These are phyloP conservation scores for Hirudinaria manillensis DNA, from an alignment of 2,888 invertebrate genomes.

Conservation along the genomic window DNA sequence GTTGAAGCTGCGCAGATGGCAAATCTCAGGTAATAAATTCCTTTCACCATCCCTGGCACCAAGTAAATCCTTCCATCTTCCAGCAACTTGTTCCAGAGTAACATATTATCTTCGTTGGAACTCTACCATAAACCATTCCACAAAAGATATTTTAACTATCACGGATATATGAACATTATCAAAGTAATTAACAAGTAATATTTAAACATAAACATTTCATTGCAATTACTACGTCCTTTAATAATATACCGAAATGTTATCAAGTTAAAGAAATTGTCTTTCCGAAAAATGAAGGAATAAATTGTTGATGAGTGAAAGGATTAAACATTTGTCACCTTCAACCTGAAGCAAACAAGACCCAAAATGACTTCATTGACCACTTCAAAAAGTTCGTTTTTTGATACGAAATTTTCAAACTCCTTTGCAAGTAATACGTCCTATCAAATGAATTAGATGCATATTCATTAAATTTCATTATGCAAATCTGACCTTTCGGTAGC, in stretches of 20 bases:
- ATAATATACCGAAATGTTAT: too few relatives aligned
- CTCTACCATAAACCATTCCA: slow-evolving; percentile 21
- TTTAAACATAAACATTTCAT: too few relatives aligned
- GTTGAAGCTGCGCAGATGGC: slow-evolving; percentile 77
- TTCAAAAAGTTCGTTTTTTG: slow-evolving; percentile 71
- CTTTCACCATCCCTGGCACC: slow-evolving; percentile 80
- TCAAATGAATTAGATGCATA: slow-evolving; percentile 34
- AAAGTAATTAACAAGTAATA: background rate
- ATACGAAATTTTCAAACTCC: slow-evolving; percentile 69
- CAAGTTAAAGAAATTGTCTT: too few relatives aligned
- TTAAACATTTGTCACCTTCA: slow-evolving; percentile 58
- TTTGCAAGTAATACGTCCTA: slow-evolving; percentile 64
- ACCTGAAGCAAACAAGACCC: slow-evolving; percentile 83
- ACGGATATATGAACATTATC: background rate
- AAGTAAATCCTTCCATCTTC: slow-evolving; percentile 82
- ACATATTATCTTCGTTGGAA: slow-evolving; percentile 14
- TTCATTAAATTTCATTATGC: background rate
- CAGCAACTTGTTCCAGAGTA: slow-evolving; percentile 74
- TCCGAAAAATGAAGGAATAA: too few relatives aligned
- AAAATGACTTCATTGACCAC: slow-evolving; percentile 73
- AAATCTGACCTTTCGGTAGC: too few relatives aligned
- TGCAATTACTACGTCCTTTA: too few relatives aligned
- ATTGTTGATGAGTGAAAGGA: too few relatives aligned
- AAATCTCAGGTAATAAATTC: slow-evolving; percentile 76
- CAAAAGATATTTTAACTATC: background rate